Base-by-base conservation (phyloP, 2,888 invertebrate genomes). In the Heliconius ismenius region DNA sequence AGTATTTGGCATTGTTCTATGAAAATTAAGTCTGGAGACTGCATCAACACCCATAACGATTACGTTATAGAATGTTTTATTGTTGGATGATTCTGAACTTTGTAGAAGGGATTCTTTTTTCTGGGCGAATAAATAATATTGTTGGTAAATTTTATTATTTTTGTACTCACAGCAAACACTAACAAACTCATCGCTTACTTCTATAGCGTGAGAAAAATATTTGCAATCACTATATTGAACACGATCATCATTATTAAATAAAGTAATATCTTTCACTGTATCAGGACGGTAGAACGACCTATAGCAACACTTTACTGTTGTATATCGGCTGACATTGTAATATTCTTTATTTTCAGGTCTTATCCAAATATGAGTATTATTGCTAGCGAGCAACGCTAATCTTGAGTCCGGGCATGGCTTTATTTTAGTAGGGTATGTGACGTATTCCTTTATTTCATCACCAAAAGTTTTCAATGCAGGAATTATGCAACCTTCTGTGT, bases 41-140 rank as follows among this genome's bases (percentile, higher is more conserved):
- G 97, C 96, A 86, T 98, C 98, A 70, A 98, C 89, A 7, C 98
- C 98, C 63, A 98, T 87, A 65, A 98, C 91, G 80, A 98, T 91
- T 4, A 98, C 94, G 82, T 96, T 97, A 26, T 96, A 90, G 65
- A 84, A 78, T 11, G 82, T 63, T 43, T 81, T 81, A 70, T 82
- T 82, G 7, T 54, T 74, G 26, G 75, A 49, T 7, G 73, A 73
- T 69, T 81, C 80, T 0, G 80, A 80, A 11, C 74, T 74, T 21
- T 54, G 24, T 6, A 79, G 77, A 4, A 67, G 78, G 49, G 84
- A 81, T 74, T 82, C 70, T 84, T 87, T 90, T 79, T 92, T 84
- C 49, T 94, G 95, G 24, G 95, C 92, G 84, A 96, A 96, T n/a
- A 95, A 88, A 85, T 96, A 96, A 82, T 95, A 96, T 84, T 97